Percentiles rank a stretch among this genome's conserved stretches.
Conservation (phyloP, 2,888 invertebrate genomes). For the Chorisops tibialis region DNA sequence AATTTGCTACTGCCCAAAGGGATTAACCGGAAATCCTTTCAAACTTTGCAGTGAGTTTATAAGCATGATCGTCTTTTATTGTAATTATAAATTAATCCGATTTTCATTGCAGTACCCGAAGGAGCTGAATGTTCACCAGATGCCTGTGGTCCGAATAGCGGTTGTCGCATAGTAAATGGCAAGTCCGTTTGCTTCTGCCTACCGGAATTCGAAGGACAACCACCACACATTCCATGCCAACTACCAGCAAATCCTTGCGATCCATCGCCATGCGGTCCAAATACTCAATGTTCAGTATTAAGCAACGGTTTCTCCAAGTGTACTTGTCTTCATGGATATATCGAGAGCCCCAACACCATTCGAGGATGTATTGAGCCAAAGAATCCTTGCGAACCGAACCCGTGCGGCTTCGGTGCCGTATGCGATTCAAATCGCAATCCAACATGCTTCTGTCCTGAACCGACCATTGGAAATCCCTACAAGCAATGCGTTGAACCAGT, state of each 20-base stretch:
- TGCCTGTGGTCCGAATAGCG: conserved; percentile 80
- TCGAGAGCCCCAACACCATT: conserved; percentile 84
- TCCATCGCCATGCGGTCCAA: conserved; percentile 83
- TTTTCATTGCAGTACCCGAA: conserved; percentile 68
- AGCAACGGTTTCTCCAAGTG: conserved; percentile 82
- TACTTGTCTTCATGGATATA: conserved; percentile 76
- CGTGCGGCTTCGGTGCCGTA: conserved; percentile 72
- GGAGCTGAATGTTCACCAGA: conserved; percentile 79
- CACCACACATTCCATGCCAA: conserved; percentile 68
- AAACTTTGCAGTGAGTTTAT: conserved; percentile 78
- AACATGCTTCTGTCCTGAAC: conserved; percentile 82
- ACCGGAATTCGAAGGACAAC: conserved; percentile 82
- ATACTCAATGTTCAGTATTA: conserved; percentile 77
- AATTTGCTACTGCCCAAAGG: conserved; percentile 85
- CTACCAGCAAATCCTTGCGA: conserved; percentile 76
- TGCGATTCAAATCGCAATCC: conserved; percentile 77
- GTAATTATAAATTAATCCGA: conserved; percentile 8
- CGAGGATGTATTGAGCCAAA: conserved; percentile 76
- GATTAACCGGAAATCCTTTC: conserved; percentile 87
- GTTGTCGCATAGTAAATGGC: conserved; percentile 71
- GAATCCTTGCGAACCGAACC: conserved; percentile 79
- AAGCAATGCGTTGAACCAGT: conserved; percentile 65
- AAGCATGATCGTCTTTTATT: background rate
- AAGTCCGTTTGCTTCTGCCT: conserved; percentile 82
- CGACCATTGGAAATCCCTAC: conserved; percentile 79